Evolutionary conservation across 2,113 vertebrate species (phyloP).

Genomic region (Naja naja): DNA sequence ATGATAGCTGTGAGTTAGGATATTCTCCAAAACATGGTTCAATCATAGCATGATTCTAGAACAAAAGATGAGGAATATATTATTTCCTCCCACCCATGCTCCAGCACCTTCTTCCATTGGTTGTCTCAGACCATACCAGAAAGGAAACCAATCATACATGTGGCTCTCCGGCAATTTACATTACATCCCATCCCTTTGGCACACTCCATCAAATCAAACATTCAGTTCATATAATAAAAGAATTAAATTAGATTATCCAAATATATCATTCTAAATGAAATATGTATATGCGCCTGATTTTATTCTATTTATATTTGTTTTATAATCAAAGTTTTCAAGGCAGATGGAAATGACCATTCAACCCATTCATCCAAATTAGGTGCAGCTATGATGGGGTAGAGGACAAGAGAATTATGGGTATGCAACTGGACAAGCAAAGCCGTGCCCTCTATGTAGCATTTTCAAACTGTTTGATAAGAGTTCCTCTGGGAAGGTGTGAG

Average conservation of each 20-base stretch:
- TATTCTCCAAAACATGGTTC: background rate
- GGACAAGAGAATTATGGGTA: slow-evolving; percentile 90
- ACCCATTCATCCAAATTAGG: slow-evolving; percentile 60
- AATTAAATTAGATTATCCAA: background rate
- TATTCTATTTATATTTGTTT: slow-evolving; percentile 8
- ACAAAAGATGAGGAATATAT: background rate
- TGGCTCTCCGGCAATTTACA: background rate
- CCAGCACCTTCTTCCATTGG: background rate
- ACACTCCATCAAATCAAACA: background rate
- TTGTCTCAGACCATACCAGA: background rate
- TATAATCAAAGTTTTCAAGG: slow-evolving; percentile 35
- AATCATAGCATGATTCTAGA: background rate
- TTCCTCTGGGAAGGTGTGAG: slow-evolving; percentile 91
- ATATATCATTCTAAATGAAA: background rate
- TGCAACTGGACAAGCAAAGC: slow-evolving; percentile 88
- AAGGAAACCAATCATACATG: background rate
- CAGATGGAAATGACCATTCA: background rate
- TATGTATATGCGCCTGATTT: slow-evolving; percentile 16
- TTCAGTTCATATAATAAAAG: background rate
- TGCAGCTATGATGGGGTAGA: slow-evolving; percentile 93
- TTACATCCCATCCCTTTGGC: background rate
- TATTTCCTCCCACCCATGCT: background rate
- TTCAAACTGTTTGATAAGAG: slow-evolving; percentile 90
- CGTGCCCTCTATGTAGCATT: slow-evolving; percentile 86
- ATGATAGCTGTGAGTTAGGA: background rate